Base-by-base conservation (phyloP, 2,797 vertebrate species). In the Chanos chanos region DNA sequence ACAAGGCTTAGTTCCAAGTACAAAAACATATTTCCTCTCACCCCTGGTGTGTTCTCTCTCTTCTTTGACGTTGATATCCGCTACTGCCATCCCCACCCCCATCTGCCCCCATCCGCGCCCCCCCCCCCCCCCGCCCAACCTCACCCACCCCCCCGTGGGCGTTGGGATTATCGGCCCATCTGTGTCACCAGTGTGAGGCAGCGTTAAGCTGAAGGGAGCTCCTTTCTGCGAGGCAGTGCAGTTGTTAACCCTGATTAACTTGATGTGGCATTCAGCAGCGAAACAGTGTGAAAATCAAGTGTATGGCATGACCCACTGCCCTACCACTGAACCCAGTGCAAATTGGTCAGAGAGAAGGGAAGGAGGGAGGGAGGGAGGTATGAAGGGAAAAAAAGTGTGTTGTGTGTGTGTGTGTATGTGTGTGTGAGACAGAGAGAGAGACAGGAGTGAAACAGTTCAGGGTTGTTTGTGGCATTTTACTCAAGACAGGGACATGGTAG, bases 171-270 rank as follows among this genome's bases (percentile, higher is more conserved):
- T 72, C 37, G 5, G 18, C 81, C 85, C 85, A 86, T 88, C 86
- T 88, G 86, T 70, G 86, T 81, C 59, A 31, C 64, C 83, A 64
- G 68, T 65, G 74, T 72, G 61, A 25, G 77, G 73, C 72, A 62
- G 50, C 44, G 40, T 76, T 88, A 88, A 89, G 85, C 86, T 71
- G 79, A 72, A 71, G 81, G 83, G 79, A 78, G 76, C 80, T 60
- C 79, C 53, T 83, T 84, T 81, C 81, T 75, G 77, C 71, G 78
- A 82, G 77, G 76, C 80, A 69, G 81, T 65, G 67, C 76, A 73
- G 72, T 89, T 84, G 88, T 90, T 91, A 90, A 89, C 87, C 87
- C 87, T 81, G 87, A 91, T 91, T 91, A 91, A 87, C 77, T 77
- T 88, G 87, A 91, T 74, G 87, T 83, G 86, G 74, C 72, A 56